These are phyloP conservation scores for Ceratina australensis DNA, from an alignment of 1,140 invertebrate genomes.

Conservation along the genomic window DNA sequence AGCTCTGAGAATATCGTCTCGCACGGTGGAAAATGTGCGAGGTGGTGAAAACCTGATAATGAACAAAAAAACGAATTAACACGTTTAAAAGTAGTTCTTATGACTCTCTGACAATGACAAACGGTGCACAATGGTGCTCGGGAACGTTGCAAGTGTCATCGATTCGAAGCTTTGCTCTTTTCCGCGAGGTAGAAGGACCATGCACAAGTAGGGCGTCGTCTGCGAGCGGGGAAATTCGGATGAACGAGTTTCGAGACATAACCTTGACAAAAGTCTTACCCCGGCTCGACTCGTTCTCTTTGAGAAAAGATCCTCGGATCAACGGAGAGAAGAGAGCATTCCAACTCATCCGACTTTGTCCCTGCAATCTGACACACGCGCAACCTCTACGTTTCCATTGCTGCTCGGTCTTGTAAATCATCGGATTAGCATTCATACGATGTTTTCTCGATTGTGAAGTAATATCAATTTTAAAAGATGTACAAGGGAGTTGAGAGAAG, in stretches of 20 bases:
- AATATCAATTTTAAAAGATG: too few species aligned
- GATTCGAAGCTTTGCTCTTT: constrained; percentile 22
- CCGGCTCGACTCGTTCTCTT: constrained; percentile 16
- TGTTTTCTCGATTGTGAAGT: too few species aligned
- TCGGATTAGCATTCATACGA: too few species aligned
- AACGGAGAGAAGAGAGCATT: constrained; percentile 36
- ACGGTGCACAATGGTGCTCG: neutral
- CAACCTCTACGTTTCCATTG: constrained; percentile 59
- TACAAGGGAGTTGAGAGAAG: too few species aligned
- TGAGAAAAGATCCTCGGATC: constrained; percentile 30
- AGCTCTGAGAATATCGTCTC: too few species aligned
- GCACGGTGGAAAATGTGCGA: too few species aligned
- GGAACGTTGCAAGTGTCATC: neutral
- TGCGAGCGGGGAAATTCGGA: constrained; percentile 24
- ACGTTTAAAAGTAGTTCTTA: neutral
- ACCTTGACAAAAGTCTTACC: constrained; percentile 48
- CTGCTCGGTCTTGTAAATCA: constrained; percentile 6
- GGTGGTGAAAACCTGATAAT: too few species aligned
- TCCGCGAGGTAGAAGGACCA: neutral
- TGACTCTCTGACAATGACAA: neutral
- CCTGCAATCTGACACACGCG: constrained; percentile 58
- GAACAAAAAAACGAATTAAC: too few species aligned
- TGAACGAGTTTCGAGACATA: constrained; percentile 41
- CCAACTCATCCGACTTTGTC: constrained; percentile 52
- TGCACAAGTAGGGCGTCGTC: neutral